phyloP scores from a whole-genome alignment of 23 tunicate genomes.

The Clavelina lepadiformis region DNA sequence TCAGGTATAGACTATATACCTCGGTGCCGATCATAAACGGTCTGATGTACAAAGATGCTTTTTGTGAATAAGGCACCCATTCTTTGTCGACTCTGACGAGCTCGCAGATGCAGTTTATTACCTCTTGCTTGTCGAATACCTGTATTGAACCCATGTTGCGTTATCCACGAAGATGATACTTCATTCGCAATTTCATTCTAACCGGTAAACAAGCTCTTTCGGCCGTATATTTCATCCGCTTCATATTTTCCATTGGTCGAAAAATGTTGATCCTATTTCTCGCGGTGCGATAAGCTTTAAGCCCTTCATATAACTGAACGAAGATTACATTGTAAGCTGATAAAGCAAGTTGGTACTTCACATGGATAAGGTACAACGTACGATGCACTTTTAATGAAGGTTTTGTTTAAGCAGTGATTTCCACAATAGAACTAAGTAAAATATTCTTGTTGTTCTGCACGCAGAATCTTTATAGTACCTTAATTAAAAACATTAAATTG shows the following conservation, averaged over 20 bases:
- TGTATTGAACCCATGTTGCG: not conserved
- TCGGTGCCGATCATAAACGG: constrained; percentile 98
- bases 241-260: constrained; percentile 97
- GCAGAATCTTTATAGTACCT: no score
- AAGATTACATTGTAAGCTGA: not conserved
- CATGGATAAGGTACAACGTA: no score
- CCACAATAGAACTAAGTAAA: no score
- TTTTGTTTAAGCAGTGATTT: no score
- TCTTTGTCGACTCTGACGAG: constrained; percentile 95
- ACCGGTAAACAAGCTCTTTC: constrained; percentile 87
- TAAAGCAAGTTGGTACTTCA: no score
- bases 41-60: constrained; percentile 91
- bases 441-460: no score
- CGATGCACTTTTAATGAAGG: no score
- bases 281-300: constrained; percentile 89
- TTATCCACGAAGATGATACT: not conserved
- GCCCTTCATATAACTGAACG: constrained; percentile 91
- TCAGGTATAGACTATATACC: constrained; percentile 14
- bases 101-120: constrained; percentile 85
- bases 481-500: no score
- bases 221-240: constrained; percentile 76
- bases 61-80: constrained; percentile 92
- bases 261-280: constrained; percentile 85
- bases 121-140: constrained; percentile 83
- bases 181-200: no score